Evolutionary conservation across 2,888 invertebrate genomes (phyloP).

Genomic region (Sminthurinus aureus): DNA sequence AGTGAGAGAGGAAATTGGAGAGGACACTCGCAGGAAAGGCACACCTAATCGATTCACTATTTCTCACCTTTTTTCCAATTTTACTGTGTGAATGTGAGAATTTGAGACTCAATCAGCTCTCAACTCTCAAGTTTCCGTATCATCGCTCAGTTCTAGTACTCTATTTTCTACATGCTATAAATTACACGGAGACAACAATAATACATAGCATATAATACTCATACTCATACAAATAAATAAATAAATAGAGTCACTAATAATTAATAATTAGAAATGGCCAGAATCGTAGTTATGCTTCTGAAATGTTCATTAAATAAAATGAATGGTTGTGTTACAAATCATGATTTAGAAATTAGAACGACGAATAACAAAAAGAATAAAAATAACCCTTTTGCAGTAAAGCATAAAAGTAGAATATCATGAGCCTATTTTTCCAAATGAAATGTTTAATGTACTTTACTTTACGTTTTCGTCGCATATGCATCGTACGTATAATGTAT

Average conservation of each 20-base stretch:
- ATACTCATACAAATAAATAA: background rate
- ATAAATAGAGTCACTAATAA: no score
- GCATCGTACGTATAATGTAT: background rate
- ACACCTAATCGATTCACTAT: background rate
- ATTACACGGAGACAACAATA: background rate
- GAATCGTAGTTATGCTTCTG: no score
- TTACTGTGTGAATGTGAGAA: slow-evolving; percentile 12
- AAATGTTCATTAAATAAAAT: no score
- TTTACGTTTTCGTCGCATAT: background rate
- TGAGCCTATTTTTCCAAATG: background rate
- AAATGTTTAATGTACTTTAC: background rate
- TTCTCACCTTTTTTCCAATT: background rate
- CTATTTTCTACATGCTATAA: no score
- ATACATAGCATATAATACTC: background rate
- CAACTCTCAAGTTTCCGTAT: slow-evolving; percentile 4
- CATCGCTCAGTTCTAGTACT: background rate
- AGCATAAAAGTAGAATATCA: no score
- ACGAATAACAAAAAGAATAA: no score
- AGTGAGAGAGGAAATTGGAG: background rate
- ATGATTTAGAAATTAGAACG: no score
- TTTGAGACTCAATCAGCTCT: background rate
- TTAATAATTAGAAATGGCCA: background rate
- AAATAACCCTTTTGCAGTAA: no score
- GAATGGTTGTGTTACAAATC: no score
- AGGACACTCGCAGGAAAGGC: background rate